Evolutionary conservation across 2,888 invertebrate species (phyloP).

Genomic region (Chirona hameri): DNA sequence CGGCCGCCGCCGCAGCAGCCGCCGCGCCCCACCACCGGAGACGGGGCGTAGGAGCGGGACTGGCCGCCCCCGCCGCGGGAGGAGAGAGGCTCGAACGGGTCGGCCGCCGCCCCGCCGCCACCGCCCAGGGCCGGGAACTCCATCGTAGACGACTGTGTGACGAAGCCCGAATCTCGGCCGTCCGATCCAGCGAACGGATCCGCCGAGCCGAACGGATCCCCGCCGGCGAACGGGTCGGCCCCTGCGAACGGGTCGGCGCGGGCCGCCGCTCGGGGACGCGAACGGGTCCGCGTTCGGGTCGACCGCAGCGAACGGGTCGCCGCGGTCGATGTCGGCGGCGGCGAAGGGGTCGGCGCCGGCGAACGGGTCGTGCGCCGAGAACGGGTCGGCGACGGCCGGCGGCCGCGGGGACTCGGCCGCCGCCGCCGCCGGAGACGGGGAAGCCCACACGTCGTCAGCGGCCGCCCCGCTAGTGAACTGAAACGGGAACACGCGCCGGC

Average conservation of each 20-base stretch:
- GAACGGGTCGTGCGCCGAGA: background rate
- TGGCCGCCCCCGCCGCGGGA: background rate
- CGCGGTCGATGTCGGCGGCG: background rate
- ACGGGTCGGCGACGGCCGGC: background rate
- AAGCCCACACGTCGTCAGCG: background rate
- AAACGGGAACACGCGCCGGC: background rate
- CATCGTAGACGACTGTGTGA: constrained; percentile 7
- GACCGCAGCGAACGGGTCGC: background rate
- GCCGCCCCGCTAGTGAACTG: background rate
- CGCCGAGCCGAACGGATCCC: background rate
- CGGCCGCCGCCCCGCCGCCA: background rate
- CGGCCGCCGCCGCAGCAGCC: background rate
- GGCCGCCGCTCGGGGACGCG: background rate
- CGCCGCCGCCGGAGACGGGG: background rate
- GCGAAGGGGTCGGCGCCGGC: constrained; percentile 9
- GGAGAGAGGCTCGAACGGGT: background rate
- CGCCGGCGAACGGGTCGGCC: background rate
- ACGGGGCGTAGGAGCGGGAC: background rate
- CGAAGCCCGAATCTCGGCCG: constrained; percentile 3
- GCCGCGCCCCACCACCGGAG: constrained; percentile 14
- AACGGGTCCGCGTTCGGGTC: background rate
- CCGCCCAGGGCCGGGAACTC: background rate
- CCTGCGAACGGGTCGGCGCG: constrained; percentile 6
- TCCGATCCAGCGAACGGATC: background rate
- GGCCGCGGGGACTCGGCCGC: background rate